Evolutionary conservation across 2,797 vertebrate genomes (phyloP).

Genomic region (Sphenodon punctatus): DNA sequence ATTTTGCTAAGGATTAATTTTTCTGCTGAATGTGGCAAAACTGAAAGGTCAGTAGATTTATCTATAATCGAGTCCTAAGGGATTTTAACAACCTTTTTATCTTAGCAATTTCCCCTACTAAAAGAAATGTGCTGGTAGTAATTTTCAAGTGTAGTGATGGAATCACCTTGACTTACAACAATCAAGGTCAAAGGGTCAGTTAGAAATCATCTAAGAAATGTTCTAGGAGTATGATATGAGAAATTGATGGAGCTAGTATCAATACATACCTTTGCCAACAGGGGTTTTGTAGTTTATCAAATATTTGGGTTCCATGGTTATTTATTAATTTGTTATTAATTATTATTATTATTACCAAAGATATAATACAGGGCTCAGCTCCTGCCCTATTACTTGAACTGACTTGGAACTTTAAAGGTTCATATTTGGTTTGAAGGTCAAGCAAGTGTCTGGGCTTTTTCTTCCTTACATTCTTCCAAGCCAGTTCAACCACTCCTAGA

Average conservation of each 20-base stretch:
- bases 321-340: not conserved
- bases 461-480: not conserved
- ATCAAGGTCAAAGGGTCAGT: not conserved
- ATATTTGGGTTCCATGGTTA: too few species aligned
- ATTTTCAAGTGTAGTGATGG: not conserved
- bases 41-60: constrained; percentile 1
- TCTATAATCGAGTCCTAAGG: constrained; percentile 9
- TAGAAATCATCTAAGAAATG: not conserved
- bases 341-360: not conserved
- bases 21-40: not conserved
- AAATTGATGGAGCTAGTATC: not conserved
- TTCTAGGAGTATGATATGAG: not conserved
- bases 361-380: not conserved
- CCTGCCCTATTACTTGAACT: not conserved
- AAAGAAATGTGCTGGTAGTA: not conserved
- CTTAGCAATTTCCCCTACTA: not conserved
- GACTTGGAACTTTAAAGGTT: not conserved
- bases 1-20: not conserved
- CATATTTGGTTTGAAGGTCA: not conserved
- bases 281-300: not conserved
- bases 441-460: not conserved
- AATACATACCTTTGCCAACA: not conserved
- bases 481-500: not conserved
- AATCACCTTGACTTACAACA: not conserved
- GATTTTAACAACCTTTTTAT: not conserved